These are phyloP conservation scores for Oscheius sp. DNA, from an alignment of 2,888 invertebrate species.

Conservation along the genomic window DNA sequence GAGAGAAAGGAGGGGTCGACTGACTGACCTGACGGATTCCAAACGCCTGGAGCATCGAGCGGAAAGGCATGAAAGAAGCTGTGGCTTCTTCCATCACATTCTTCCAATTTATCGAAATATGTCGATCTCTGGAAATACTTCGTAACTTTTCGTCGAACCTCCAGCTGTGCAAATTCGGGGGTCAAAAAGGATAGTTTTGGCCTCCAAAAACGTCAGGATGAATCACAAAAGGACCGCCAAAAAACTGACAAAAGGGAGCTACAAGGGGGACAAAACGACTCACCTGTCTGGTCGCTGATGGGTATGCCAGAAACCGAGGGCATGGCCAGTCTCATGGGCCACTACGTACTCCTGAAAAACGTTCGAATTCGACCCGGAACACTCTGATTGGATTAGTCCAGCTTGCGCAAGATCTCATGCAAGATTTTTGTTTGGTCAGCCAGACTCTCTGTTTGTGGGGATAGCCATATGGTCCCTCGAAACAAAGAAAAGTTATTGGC, in stretches of 20 bases:
- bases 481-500: conserved; percentile 2
- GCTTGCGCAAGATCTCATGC: no score
- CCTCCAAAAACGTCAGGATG: neutral
- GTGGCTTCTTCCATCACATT: conserved; percentile 66
- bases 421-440: no score
- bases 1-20: neutral
- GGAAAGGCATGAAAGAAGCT: conserved; percentile 69
- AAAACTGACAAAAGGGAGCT: no score
- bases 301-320: conserved; percentile 70
- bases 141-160: neutral
- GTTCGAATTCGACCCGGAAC: no score
- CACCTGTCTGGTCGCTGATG: conserved; percentile 67
- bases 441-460: no score
- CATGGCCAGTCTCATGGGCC: conserved; percentile 69
- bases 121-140: conserved; percentile 37
- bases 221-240: neutral
- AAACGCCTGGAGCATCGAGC: conserved; percentile 69
- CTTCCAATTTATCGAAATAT: conserved; percentile 61
- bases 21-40: conserved; percentile 64
- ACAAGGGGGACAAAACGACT: no score
- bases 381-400: no score
- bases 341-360: conserved; percentile 68
- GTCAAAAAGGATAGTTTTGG: neutral
- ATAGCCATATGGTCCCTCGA: conserved; percentile 2
- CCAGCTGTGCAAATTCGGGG: neutral